Percentiles rank a stretch among this genome's conserved stretches.
Evolutionary conservation across 2,113 vertebrate species (phyloP).

Genomic region (Gopherus evgoodei): DNA sequence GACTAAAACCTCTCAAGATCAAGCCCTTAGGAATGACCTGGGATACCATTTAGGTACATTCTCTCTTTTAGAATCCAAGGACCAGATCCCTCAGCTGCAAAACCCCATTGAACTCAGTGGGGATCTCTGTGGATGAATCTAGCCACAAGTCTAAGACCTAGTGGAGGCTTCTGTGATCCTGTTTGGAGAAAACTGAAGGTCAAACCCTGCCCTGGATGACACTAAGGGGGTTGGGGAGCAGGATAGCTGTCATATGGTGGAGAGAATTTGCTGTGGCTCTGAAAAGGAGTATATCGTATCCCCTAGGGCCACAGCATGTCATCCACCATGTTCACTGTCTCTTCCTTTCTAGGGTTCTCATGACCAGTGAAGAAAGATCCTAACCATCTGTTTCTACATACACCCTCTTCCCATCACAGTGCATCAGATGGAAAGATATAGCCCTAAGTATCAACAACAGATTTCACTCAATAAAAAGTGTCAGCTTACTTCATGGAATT

Average conservation of each 20-base stretch:
- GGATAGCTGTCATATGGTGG: not conserved
- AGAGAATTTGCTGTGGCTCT: not conserved
- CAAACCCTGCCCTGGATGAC: not conserved
- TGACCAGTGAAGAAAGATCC: not conserved
- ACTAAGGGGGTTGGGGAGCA: not conserved
- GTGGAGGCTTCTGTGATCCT: not conserved
- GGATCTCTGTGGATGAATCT: not conserved
- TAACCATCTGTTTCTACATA: not conserved
- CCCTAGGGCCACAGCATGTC: too few species aligned
- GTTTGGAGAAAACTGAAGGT: not conserved
- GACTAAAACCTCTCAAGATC: not conserved
- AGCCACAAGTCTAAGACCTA: not conserved
- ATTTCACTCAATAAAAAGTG: not conserved
- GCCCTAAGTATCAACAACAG: not conserved
- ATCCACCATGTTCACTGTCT: not conserved
- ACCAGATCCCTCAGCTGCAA: not conserved
- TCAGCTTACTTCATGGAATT: not conserved
- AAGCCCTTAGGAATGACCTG: not conserved
- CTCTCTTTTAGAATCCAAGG: not conserved
- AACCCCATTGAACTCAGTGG: not conserved
- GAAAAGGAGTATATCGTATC: not conserved
- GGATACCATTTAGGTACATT: not conserved
- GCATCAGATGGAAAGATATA: not conserved
- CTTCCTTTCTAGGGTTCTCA: not conserved
- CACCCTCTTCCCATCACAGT: not conserved